A percentile compares a stretch with the other conserved stretches of the same genome.
Conservation (phyloP, 2,113 vertebrate species). For the Scytalopus superciliaris region DNA sequence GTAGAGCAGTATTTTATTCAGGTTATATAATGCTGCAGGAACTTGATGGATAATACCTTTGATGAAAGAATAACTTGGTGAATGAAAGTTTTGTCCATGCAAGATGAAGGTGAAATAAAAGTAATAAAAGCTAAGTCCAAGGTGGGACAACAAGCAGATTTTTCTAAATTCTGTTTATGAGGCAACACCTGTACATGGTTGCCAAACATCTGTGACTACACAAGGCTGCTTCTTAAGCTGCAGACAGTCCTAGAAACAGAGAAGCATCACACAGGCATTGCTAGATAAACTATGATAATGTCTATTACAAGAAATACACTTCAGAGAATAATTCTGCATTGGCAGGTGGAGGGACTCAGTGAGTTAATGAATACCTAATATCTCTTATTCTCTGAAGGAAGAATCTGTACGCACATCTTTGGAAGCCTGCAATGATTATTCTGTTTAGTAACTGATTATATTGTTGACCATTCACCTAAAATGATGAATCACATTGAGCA, state of each 20-base stretch:
- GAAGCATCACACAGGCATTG: neutral
- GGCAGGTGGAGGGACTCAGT: neutral
- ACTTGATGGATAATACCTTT: neutral
- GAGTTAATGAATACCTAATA: neutral
- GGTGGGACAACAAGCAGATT: neutral
- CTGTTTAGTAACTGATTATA: neutral
- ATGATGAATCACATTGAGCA: neutral
- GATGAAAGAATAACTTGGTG: neutral
- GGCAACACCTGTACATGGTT: neutral
- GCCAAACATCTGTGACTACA: neutral
- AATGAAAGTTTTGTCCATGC: neutral
- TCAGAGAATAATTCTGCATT: neutral
- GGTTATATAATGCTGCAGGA: accelerated
- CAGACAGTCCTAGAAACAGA: neutral
- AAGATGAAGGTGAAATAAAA: neutral
- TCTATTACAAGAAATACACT: neutral
- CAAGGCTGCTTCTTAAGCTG: neutral
- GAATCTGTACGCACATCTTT: neutral
- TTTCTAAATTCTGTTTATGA: neutral
- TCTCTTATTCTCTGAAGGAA: neutral
- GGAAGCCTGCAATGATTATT: neutral
- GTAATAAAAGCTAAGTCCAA: accelerated
- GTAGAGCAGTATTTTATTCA: neutral
- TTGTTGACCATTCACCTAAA: neutral
- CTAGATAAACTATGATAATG: neutral